These are phyloP conservation scores for Actinernus sp. DNA, from an alignment of 92 coral and sea anemone genomes.

Conservation along the genomic window DNA sequence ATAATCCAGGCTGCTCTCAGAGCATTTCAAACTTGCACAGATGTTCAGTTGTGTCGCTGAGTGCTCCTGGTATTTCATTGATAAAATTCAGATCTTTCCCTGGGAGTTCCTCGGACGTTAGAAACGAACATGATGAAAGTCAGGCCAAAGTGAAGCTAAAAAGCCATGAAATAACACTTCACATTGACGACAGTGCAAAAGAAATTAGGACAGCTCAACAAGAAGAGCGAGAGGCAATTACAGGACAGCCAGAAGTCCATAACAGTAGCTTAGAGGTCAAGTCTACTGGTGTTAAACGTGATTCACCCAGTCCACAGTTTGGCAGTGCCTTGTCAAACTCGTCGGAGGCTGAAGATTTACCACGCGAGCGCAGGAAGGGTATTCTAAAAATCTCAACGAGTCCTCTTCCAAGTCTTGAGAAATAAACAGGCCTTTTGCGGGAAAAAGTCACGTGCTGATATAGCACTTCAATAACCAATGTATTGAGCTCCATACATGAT, in stretches of 20 bases:
- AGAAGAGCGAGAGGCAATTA: too few relatives aligned
- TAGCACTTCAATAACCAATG: too few relatives aligned
- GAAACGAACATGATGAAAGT: not conserved
- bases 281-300: too few relatives aligned
- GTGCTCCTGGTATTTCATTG: constrained; percentile 3
- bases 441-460: too few relatives aligned
- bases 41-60: constrained; percentile 32
- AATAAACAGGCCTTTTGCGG: too few relatives aligned
- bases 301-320: too few relatives aligned
- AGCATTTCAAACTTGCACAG: constrained; percentile 4
- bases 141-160: constrained; percentile 18
- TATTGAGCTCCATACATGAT: too few relatives aligned
- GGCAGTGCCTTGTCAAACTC: too few relatives aligned
- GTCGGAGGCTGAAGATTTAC: not conserved
- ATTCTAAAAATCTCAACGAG: not conserved
- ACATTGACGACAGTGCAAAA: not conserved
- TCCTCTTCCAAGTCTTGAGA: constrained; percentile 12
- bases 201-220: too few relatives aligned
- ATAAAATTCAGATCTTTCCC: constrained; percentile 23
- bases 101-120: constrained; percentile 9
- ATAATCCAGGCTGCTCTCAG: constrained; percentile 1
- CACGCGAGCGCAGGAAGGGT: constrained; percentile 15
- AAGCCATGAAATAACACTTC: constrained; percentile 10
- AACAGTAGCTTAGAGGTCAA: too few relatives aligned
- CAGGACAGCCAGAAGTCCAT: too few relatives aligned